phyloP scores from a whole-genome alignment of 2,113 vertebrate species.

The Menura novaehollandiae region DNA sequence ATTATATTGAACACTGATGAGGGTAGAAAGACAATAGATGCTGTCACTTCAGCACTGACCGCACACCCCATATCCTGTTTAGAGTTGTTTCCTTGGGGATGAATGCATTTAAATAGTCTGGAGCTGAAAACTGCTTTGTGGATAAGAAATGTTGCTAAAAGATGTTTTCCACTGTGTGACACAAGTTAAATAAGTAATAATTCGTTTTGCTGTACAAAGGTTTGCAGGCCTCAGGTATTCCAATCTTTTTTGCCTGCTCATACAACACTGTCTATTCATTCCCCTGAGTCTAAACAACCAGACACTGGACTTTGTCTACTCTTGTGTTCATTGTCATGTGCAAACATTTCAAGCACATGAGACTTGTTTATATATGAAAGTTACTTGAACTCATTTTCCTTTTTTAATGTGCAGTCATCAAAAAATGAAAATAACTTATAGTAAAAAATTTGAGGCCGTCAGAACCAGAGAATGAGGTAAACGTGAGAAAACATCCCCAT shows the following conservation, averaged over 20 bases:
- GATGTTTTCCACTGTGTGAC: not conserved
- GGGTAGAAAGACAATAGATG: not conserved
- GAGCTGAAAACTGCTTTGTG: not conserved
- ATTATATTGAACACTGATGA: not conserved
- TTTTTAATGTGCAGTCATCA: not conserved
- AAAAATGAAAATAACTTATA: not conserved
- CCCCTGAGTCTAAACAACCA: not conserved
- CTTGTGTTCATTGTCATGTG: not conserved
- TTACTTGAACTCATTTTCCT: not conserved
- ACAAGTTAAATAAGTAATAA: not conserved
- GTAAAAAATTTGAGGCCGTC: accelerated
- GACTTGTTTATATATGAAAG: not conserved
- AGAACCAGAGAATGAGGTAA: accelerated
- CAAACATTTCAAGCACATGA: not conserved
- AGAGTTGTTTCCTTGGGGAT: not conserved
- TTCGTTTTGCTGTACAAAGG: not conserved
- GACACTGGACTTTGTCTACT: not conserved
- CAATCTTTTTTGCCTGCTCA: accelerated
- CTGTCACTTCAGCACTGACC: not conserved
- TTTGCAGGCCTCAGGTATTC: accelerated
- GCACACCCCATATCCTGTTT: not conserved
- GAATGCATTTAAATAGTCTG: not conserved
- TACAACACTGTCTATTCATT: not conserved
- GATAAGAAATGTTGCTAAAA: not conserved
- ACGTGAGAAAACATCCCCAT: slow-evolving; percentile 16